These are phyloP conservation scores for Escarpia spicata DNA, from an alignment of 2,888 invertebrate species.

Conservation along the genomic window DNA sequence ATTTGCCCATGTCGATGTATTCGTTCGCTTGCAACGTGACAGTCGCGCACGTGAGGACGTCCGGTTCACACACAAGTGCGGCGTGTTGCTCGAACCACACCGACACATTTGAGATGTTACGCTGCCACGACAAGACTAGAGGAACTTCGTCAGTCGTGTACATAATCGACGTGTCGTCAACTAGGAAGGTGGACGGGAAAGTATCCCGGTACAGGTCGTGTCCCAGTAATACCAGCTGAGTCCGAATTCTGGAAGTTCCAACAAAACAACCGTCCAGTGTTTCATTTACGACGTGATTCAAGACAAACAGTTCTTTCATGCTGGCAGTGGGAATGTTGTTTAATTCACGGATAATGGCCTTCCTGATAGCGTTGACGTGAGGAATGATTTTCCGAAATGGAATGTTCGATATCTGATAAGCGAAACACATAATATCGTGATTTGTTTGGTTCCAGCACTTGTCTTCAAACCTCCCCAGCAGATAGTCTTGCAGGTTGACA, in stretches of 20 bases:
- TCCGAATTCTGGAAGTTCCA: background rate
- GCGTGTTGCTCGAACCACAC: background rate
- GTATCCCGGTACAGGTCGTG: background rate
- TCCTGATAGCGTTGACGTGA: background rate
- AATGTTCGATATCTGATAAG: background rate
- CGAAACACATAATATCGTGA: background rate
- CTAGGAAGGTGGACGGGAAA: background rate
- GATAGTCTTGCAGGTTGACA: background rate
- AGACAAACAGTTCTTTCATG: background rate
- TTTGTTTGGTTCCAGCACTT: background rate
- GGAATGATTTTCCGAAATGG: background rate
- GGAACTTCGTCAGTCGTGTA: background rate
- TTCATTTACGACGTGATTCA: background rate
- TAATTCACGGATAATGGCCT: background rate
- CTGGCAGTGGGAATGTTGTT: background rate
- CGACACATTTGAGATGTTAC: background rate
- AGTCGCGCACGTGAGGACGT: background rate
- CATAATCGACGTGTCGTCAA: background rate
- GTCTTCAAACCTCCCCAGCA: background rate
- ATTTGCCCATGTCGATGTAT: background rate
- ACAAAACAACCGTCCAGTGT: background rate
- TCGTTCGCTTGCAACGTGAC: background rate
- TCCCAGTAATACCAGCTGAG: background rate
- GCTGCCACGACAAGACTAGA: background rate
- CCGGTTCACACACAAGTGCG: background rate